A percentile compares a stretch with the other conserved stretches of the same genome.
Evolutionary conservation across 2,113 vertebrate genomes (phyloP).

Genomic region (Paramisgurnus dabryanus): DNA sequence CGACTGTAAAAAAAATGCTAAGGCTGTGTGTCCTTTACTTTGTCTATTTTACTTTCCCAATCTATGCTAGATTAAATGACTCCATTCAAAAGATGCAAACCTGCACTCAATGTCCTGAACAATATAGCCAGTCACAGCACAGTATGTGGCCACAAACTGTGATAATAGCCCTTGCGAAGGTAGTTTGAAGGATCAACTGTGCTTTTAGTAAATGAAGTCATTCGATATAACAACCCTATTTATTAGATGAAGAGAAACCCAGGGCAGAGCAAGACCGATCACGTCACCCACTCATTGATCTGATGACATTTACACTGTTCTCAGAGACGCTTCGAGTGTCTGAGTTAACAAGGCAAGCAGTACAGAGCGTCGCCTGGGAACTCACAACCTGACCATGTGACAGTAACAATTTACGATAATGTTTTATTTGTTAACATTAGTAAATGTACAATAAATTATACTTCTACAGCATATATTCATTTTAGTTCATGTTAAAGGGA

Average conservation of each 20-base stretch:
- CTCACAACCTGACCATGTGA: slow-evolving; percentile 7
- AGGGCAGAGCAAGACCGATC: background rate
- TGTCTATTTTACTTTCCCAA: too few species aligned
- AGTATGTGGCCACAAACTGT: background rate
- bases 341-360: slow-evolving; percentile 22
- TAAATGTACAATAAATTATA: too few species aligned
- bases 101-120: background rate
- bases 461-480: too few species aligned
- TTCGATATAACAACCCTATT: slow-evolving; percentile 37
- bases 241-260: slow-evolving; percentile 27
- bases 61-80: background rate
- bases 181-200: slow-evolving; percentile 9
- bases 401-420: too few species aligned
- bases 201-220: slow-evolving; percentile 19
- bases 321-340: slow-evolving; percentile 6
- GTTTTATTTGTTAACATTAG: too few species aligned
- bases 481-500: too few species aligned
- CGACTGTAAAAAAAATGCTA: too few species aligned
- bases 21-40: too few species aligned
- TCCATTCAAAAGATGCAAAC: background rate
- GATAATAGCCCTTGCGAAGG: background rate
- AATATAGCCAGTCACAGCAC: slow-evolving; percentile 4
- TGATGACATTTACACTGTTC: slow-evolving; percentile 27
- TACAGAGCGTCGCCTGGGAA: background rate
- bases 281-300: slow-evolving; percentile 32